Evolutionary conservation across 37 sponge, comb jelly and placozoan species (phyloP).

Genomic region (Amphimedon queenslandica): DNA sequence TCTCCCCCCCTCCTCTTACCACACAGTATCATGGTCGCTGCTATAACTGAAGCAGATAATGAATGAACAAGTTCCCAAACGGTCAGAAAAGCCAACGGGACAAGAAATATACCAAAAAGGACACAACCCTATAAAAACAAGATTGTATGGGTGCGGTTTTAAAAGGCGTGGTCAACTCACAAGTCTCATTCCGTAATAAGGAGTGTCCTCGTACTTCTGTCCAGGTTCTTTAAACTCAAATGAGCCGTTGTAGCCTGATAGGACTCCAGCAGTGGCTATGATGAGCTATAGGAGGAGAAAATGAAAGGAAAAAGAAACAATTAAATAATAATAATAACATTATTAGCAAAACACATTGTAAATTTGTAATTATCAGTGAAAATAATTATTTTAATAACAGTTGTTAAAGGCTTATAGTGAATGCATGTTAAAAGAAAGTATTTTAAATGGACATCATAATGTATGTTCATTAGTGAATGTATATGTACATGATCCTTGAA

Average conservation of each 20-base stretch:
- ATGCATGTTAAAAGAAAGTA: not conserved
- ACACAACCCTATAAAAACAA: conserved; percentile 73
- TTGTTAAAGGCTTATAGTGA: too few species aligned
- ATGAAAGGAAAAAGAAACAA: not conserved
- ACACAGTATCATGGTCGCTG: conserved; percentile 64
- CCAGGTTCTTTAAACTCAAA: conserved; percentile 97
- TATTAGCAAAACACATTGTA: not conserved
- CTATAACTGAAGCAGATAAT: conserved; percentile 61
- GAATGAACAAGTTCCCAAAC: conserved; percentile 83
- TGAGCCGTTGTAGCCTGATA: conserved; percentile 87
- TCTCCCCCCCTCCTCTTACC: conserved; percentile 72
- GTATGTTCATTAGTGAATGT: too few species aligned
- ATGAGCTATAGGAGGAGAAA: conserved; percentile 64
- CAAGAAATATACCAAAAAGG: conserved; percentile 63
- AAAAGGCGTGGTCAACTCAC: conserved; percentile 25
- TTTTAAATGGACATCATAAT: not conserved
- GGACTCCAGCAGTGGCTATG: conserved; percentile 81
- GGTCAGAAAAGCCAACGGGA: conserved; percentile 74
- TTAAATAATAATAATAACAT: not conserved
- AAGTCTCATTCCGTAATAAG: conserved; percentile 86
- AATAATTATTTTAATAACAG: too few species aligned
- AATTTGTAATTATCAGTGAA: too few species aligned
- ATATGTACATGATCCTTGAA: too few species aligned
- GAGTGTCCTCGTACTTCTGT: conserved; percentile 64
- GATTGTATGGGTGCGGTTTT: not conserved